Evolutionary conservation across 2,797 vertebrate genomes (phyloP), one percentile per base, ranked within the genome.

Genomic region (Argya squamiceps): DNA sequence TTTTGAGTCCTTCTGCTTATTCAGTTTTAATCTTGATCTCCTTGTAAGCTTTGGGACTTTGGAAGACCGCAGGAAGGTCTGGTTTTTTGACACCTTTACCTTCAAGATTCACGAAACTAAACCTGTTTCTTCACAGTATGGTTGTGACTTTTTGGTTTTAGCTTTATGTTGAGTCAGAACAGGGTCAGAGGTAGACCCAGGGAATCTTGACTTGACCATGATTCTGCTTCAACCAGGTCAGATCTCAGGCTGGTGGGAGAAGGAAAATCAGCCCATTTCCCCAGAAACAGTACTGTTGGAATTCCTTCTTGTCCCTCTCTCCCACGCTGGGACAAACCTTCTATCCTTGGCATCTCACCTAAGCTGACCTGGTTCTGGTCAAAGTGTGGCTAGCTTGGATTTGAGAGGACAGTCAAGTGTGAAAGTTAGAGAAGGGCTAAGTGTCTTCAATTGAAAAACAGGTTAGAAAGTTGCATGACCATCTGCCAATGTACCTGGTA

Each of bases 181-280:
- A 89, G n/a, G 9, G 15, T 56, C 80, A 4, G 2, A 2, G 0
- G 0, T 73, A 84, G 55, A 46, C 15, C 7, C 16, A 10, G 34
- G 27, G 12, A 21, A 69, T 1, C 0, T 0, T 46, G 46, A 49
- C 47, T 68, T 68, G 29, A 22, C 34, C 1, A 0, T n/a, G 27
- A 53, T 58, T 32, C 36, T 59, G 11, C 44, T 83, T 74, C 58
- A 76, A 0, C 10, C 18, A n/a, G 32, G 15, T n/a, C 36, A 22
- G 30, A n/a, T 84, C n/a, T 26, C 8, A 8, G 36, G 27, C 68
- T 88, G 22, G 10, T 53, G 59, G 27, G 34, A 73, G 21, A 52
- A 9, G 37, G 23, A 22, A 64, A 37, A 26, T 7, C 26, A 43
- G 29, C 37, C 7, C 37, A 37, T 37, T 37, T 37, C 11, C 37